Conservation (phyloP, 2,888 invertebrate genomes). For the Colostygia pectinataria region DNA sequence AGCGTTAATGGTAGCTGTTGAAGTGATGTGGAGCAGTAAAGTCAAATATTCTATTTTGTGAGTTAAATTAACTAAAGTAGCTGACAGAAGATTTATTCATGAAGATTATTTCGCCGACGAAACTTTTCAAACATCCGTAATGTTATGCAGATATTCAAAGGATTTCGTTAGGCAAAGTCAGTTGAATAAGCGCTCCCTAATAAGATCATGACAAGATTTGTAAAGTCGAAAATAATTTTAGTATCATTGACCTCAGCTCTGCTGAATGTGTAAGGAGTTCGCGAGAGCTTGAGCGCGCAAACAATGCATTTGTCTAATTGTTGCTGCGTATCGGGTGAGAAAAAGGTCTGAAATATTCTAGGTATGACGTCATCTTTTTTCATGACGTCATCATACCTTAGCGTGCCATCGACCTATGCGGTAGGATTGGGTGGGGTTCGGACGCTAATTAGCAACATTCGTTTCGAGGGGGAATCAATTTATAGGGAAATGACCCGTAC, state of each 20-base stretch:
- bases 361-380: too few relatives aligned
- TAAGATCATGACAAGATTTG: constrained; percentile 39
- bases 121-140: constrained; percentile 18
- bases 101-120: background rate
- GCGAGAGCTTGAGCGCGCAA: constrained; percentile 44
- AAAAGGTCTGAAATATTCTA: constrained; percentile 55
- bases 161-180: constrained; percentile 12
- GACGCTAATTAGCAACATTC: constrained; percentile 39
- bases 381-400: constrained; percentile 54
- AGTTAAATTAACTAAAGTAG: background rate
- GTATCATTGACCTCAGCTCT: constrained; percentile 57
- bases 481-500: constrained; percentile 36
- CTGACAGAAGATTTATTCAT: constrained; percentile 3
- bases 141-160: constrained; percentile 18
- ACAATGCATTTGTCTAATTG: constrained; percentile 65
- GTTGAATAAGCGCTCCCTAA: constrained; percentile 24
- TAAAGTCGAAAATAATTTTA: constrained; percentile 44
- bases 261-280: constrained; percentile 44
- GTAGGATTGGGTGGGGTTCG: constrained; percentile 32
- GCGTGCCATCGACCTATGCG: constrained; percentile 47
- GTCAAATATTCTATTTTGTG: constrained; percentile 14
- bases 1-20: constrained; percentile 22
- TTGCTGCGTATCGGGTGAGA: constrained; percentile 61
- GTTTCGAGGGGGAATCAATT: constrained; percentile 37
- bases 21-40: constrained; percentile 16